phyloP scores from a whole-genome alignment of 2,113 vertebrate genomes.

The Cyanoramphus novaezelandiae region DNA sequence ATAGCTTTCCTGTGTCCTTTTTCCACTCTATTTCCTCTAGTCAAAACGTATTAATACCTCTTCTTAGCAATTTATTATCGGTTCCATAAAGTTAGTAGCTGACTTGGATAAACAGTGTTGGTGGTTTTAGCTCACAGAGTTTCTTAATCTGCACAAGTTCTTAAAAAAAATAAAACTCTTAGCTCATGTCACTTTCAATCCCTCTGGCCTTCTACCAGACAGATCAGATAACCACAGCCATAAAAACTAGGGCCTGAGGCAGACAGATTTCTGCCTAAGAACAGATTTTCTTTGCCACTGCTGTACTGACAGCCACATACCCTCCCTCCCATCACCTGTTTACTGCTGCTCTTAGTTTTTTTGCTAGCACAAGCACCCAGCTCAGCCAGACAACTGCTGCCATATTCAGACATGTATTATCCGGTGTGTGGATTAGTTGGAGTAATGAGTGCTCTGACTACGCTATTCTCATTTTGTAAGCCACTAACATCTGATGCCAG shows the following conservation, averaged over 20 bases:
- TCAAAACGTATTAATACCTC: not conserved
- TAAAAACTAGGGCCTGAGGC: conserved; percentile 19
- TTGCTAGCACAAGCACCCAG: not conserved
- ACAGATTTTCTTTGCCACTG: not conserved
- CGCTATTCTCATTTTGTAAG: not conserved
- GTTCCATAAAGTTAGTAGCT: not conserved
- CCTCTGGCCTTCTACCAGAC: not conserved
- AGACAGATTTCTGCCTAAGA: not conserved
- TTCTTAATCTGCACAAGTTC: not conserved
- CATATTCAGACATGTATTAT: not conserved
- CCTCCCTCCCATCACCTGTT: not conserved
- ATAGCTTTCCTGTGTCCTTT: not conserved
- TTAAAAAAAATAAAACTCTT: conserved; percentile 10
- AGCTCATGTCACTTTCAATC: not conserved
- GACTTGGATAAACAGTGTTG: not conserved
- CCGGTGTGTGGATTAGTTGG: not conserved
- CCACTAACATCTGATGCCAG: not conserved
- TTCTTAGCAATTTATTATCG: not conserved
- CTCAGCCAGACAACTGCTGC: not conserved
- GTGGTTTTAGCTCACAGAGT: not conserved
- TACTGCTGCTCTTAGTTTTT: not conserved
- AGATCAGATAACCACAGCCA: not conserved
- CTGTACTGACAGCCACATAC: not conserved
- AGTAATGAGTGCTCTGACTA: not conserved
- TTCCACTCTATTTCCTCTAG: not conserved